These are phyloP conservation scores for Apoda limacodes DNA, from an alignment of 2,888 invertebrate species.

Conservation along the genomic window DNA sequence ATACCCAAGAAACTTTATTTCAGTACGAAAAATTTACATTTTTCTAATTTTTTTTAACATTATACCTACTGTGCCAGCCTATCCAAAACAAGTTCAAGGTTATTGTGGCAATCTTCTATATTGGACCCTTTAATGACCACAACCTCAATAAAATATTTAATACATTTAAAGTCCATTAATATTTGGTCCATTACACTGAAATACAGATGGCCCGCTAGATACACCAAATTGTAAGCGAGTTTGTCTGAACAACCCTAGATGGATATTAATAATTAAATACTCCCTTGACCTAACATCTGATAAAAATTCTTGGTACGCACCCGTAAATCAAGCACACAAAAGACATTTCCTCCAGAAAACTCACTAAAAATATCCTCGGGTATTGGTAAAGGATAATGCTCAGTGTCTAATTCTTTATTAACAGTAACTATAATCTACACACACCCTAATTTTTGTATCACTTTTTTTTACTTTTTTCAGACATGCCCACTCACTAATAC, in stretches of 20 bases:
- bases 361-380: conserved; percentile 8
- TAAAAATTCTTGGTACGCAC: conserved; percentile 10
- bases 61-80: not conserved
- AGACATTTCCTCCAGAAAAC: conserved; percentile 4
- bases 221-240: conserved; percentile 4
- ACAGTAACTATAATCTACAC: conserved; percentile 14
- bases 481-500: conserved; percentile 10
- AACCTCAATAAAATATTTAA: not conserved
- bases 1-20: conserved; percentile 11
- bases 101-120: not conserved
- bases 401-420: conserved; percentile 9
- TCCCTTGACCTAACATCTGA: conserved; percentile 3
- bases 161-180: not conserved
- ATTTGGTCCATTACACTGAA: conserved; percentile 1
- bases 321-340: conserved; percentile 6
- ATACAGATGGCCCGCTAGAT: conserved; percentile 1
- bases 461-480: conserved; percentile 3
- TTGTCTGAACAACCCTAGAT: conserved; percentile 3
- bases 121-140: not conserved
- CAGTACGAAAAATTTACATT: conserved; percentile 12
- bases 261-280: conserved; percentile 4
- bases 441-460: conserved; percentile 8
- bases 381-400: conserved; percentile 11
- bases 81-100: not conserved
- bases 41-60: conserved; percentile 8